Conservation (phyloP, 2,797 vertebrate genomes). For the Poeciliopsis infans region DNA sequence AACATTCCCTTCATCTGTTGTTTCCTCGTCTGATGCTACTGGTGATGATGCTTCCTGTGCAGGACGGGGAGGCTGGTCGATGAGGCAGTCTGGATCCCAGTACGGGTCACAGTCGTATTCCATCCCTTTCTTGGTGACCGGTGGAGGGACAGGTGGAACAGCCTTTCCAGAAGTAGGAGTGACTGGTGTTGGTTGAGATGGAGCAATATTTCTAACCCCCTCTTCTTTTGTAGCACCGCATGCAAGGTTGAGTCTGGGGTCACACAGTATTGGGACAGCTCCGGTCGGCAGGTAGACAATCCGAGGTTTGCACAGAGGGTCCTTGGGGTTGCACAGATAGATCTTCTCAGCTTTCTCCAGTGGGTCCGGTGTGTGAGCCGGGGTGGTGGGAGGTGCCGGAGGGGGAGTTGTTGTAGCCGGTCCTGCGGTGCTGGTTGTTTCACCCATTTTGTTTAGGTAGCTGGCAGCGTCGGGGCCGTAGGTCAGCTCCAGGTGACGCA, state of each 20-base stretch:
- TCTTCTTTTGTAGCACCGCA: slow-evolving; percentile 64
- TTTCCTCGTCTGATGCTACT: slow-evolving; percentile 37
- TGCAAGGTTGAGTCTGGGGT: slow-evolving; percentile 74
- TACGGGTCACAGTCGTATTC: slow-evolving; percentile 82
- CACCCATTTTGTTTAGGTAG: slow-evolving; percentile 74
- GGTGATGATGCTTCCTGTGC: slow-evolving; percentile 30
- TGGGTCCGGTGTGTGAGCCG: slow-evolving; percentile 59
- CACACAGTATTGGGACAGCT: slow-evolving; percentile 75
- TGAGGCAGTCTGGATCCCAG: slow-evolving; percentile 83
- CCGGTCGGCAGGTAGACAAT: slow-evolving; percentile 78
- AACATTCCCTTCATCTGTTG: slow-evolving; percentile 34
- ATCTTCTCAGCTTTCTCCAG: slow-evolving; percentile 66
- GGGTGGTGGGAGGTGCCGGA: slow-evolving; percentile 62
- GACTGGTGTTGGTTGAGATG: slow-evolving; percentile 31
- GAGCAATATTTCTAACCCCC: slow-evolving; percentile 48
- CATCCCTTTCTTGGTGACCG: slow-evolving; percentile 62
- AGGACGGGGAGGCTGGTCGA: slow-evolving; percentile 72
- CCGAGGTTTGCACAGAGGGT: slow-evolving; percentile 77
- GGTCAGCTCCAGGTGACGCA: slow-evolving; percentile 78
- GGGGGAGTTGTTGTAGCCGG: slow-evolving; percentile 57
- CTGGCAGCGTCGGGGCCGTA: slow-evolving; percentile 75
- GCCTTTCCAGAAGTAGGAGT: slow-evolving; percentile 53
- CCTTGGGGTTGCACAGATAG: slow-evolving; percentile 77
- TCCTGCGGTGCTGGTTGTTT: slow-evolving; percentile 53
- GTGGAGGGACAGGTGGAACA: slow-evolving; percentile 38